A percentile compares a stretch with the other conserved stretches of the same genome.
Evolutionary conservation across 1,140 invertebrate genomes (phyloP).

Genomic region (Lethrus apterus): DNA sequence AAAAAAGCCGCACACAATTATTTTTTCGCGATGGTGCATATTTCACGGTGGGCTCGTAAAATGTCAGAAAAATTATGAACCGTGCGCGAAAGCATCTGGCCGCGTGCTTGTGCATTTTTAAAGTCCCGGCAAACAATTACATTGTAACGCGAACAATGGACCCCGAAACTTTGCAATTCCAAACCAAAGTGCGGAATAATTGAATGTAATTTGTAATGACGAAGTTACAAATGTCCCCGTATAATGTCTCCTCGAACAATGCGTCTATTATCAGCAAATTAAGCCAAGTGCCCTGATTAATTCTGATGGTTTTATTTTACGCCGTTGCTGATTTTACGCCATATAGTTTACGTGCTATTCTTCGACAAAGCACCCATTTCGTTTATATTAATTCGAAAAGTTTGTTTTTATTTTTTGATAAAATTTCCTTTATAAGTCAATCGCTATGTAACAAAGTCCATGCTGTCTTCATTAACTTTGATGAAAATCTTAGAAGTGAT

Average conservation of each 20-base stretch:
- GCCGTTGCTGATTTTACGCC: background rate
- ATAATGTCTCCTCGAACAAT: constrained; percentile 9
- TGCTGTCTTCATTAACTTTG: too few species aligned
- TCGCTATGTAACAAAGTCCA: too few species aligned
- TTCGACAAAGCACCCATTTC: too few species aligned
- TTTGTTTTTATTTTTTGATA: too few species aligned
- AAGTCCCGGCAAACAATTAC: constrained; percentile 2
- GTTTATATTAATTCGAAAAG: too few species aligned
- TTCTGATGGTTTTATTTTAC: constrained; percentile 11
- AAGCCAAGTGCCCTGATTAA: constrained; percentile 9
- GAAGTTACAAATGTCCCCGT: constrained; percentile 10
- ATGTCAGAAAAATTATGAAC: too few species aligned
- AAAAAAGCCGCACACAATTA: too few species aligned
- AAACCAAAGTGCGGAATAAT: constrained; percentile 8
- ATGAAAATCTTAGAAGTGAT: too few species aligned
- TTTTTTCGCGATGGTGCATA: too few species aligned
- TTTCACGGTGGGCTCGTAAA: too few species aligned
- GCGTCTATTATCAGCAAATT: constrained; percentile 10
- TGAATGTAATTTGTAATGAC: constrained; percentile 13
- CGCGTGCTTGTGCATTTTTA: constrained; percentile 2
- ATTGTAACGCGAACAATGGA: constrained; percentile 7
- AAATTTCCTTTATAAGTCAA: too few species aligned
- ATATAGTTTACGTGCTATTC: too few species aligned
- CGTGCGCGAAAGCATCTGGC: background rate
- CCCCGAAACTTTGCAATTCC: constrained; percentile 11